Percentiles rank a stretch among this genome's conserved stretches.
Conservation (phyloP, 2,797 vertebrate species). For the Enteromius treurensis region DNA sequence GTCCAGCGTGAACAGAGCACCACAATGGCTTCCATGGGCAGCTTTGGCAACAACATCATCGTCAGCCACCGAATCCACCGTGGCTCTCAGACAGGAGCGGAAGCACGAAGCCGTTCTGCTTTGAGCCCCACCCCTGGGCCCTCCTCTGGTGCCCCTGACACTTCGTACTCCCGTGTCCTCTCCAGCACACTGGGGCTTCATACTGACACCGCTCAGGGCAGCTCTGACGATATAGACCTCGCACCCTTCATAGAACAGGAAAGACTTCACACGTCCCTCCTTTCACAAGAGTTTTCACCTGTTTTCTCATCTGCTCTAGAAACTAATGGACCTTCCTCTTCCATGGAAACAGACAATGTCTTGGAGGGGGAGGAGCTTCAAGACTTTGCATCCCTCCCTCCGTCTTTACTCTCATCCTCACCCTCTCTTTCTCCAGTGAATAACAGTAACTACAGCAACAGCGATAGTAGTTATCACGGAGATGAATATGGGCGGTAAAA, state of each 20-base stretch:
- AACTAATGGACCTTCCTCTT: slow-evolving; percentile 24
- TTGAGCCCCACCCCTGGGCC: not conserved
- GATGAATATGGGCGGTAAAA: slow-evolving; percentile 35
- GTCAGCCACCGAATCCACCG: slow-evolving; percentile 96
- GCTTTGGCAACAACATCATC: slow-evolving; percentile 96
- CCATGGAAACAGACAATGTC: slow-evolving; percentile 27
- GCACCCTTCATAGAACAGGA: slow-evolving; percentile 10
- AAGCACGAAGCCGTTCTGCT: not conserved
- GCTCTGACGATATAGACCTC: slow-evolving; percentile 13
- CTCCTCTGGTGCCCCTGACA: not conserved
- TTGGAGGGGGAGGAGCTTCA: slow-evolving; percentile 32
- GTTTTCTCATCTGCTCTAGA: slow-evolving; percentile 34
- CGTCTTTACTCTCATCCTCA: slow-evolving; percentile 47
- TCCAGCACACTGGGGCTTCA: slow-evolving; percentile 1
- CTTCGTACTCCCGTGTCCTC: not conserved
- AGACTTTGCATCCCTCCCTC: slow-evolving; percentile 13
- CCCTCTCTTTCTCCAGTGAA: slow-evolving; percentile 40
- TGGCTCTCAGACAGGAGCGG: slow-evolving; percentile 87
- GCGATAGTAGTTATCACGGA: slow-evolving; percentile 24
- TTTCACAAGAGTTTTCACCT: slow-evolving; percentile 41
- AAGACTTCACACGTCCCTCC: slow-evolving; percentile 25
- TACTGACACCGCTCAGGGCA: not conserved
- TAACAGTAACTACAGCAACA: slow-evolving; percentile 43
- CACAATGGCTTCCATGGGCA: slow-evolving; percentile 97
- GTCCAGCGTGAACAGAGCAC: slow-evolving; percentile 96